Percentiles rank a stretch among this genome's conserved stretches.
Conservation (phyloP, 2,797 vertebrate species). For the Dermochelys coriacea region DNA sequence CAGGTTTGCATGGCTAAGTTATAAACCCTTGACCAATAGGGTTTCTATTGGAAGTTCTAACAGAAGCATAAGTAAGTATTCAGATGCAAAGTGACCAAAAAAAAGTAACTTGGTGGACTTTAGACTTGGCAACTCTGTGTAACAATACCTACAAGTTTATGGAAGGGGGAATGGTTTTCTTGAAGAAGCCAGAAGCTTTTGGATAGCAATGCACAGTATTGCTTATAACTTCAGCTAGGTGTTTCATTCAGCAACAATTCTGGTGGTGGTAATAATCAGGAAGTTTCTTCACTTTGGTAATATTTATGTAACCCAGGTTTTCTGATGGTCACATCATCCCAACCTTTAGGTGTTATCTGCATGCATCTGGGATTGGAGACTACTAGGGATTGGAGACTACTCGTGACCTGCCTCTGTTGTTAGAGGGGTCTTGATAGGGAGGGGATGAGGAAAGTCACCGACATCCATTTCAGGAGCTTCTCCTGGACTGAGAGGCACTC, state of each 20-base stretch:
- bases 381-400: background rate
- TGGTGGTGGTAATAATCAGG: background rate
- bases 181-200: background rate
- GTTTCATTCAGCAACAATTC: background rate
- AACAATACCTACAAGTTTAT: background rate
- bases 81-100: background rate
- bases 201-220: background rate
- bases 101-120: background rate
- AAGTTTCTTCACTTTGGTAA: background rate
- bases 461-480: background rate
- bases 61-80: background rate
- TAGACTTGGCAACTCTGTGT: background rate
- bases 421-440: background rate
- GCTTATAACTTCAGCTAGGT: background rate
- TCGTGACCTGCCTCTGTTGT: background rate
- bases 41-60: background rate
- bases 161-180: background rate
- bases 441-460: background rate
- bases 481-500: background rate
- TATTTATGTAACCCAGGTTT: background rate
- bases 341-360: background rate
- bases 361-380: background rate
- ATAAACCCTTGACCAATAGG: background rate
- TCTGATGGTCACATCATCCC: background rate
- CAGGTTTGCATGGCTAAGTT: background rate